A percentile compares a stretch with the other conserved stretches of the same genome.
Evolutionary conservation across 2,888 invertebrate species (phyloP).

Genomic region (Globia sparganii): DNA sequence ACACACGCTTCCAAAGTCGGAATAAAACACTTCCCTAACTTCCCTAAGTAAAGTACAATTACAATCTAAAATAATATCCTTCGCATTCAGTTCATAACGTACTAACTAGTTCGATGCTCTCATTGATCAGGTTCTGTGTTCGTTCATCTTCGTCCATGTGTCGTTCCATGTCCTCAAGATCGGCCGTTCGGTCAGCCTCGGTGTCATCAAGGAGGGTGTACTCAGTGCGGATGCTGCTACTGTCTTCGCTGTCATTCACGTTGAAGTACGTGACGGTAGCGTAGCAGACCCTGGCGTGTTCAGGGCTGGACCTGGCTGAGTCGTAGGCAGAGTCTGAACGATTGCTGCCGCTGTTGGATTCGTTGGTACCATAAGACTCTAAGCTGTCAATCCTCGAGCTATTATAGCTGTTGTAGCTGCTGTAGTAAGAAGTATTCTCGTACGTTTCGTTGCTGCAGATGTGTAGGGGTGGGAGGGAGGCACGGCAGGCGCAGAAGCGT

Average conservation of each 20-base stretch:
- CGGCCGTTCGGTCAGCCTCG: conserved; percentile 71
- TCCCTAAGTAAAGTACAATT: conserved; percentile 17
- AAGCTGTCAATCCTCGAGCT: conserved; percentile 82
- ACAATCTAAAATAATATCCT: conserved; percentile 8
- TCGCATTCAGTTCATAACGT: conserved; percentile 79
- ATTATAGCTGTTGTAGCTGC: conserved; percentile 82
- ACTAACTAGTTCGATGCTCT: conserved; percentile 85
- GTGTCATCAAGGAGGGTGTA: conserved; percentile 85
- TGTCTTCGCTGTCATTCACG: conserved; percentile 86
- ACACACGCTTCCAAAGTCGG: conserved; percentile 60
- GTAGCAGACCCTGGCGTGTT: conserved; percentile 80
- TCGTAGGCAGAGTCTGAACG: conserved; percentile 87
- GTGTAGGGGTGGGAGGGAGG: conserved; percentile 78
- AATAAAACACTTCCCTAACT: conserved; percentile 36
- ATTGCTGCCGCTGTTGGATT: conserved; percentile 72
- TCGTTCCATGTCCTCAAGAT: conserved; percentile 69
- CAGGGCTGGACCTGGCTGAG: conserved; percentile 83
- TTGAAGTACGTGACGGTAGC: conserved; percentile 87
- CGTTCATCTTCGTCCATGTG: conserved; percentile 79
- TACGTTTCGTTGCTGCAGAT: conserved; percentile 73
- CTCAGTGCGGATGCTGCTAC: conserved; percentile 86
- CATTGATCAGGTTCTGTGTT: conserved; percentile 86
- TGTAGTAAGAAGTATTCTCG: conserved; percentile 80
- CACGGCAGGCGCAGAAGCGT: conserved; percentile 84
- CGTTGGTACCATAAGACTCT: conserved; percentile 77